Conservation (phyloP, 1,140 invertebrate genomes). For the Tigriopus japonicus region DNA sequence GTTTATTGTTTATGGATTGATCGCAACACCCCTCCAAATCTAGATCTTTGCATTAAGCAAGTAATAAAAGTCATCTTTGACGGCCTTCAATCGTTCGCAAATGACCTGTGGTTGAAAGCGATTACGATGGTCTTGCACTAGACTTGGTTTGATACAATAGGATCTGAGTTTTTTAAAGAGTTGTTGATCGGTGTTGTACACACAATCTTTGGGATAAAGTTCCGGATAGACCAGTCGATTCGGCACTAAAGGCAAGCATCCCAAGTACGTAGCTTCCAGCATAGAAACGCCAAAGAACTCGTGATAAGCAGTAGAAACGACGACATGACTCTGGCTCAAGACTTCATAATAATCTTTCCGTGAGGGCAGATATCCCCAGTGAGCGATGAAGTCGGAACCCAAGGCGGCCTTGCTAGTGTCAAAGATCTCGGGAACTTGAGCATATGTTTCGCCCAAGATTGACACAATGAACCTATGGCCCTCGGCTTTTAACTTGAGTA, state of each 20-base stretch:
- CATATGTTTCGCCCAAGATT: constrained; percentile 39
- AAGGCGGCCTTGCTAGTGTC: constrained; percentile 30
- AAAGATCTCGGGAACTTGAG: constrained; percentile 36
- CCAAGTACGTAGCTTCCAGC: constrained; percentile 43
- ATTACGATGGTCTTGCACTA: not conserved
- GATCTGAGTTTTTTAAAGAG: constrained; percentile 3
- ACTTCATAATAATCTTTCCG: constrained; percentile 38
- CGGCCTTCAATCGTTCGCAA: too few relatives aligned
- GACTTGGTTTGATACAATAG: not conserved
- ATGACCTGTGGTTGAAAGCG: too few relatives aligned
- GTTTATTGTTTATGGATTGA: too few relatives aligned
- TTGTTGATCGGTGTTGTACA: constrained; percentile 31
- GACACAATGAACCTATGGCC: constrained; percentile 37
- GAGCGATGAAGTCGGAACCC: constrained; percentile 29
- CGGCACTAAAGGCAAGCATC: constrained; percentile 46
- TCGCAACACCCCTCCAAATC: too few relatives aligned
- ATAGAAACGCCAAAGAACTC: constrained; percentile 57
- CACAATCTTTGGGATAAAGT: constrained; percentile 40
- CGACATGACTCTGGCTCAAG: constrained; percentile 36
- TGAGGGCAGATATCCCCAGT: constrained; percentile 38
- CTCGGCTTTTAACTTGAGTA: constrained; percentile 34
- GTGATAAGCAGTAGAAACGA: constrained; percentile 49
- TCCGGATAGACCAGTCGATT: constrained; percentile 51
- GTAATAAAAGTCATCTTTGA: too few relatives aligned
- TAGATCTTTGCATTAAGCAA: too few relatives aligned